These are phyloP conservation scores for Drosophila navojoa DNA, from an alignment of 1,140 invertebrate genomes.

Conservation along the genomic window DNA sequence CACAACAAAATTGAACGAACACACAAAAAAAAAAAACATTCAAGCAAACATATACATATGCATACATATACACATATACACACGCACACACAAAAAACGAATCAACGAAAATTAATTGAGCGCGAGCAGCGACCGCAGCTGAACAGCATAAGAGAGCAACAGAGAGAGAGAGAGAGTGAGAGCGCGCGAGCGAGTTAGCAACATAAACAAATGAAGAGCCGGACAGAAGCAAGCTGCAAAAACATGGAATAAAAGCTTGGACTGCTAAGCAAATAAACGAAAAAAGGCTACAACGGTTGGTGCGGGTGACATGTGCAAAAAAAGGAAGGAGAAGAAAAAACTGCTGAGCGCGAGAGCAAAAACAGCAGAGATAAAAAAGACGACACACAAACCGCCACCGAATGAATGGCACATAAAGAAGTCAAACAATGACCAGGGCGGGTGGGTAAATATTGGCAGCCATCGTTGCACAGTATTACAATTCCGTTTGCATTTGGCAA, in stretches of 20 bases:
- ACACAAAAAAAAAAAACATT: conserved; percentile 42
- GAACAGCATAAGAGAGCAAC: conserved; percentile 33
- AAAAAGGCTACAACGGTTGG: conserved; percentile 29
- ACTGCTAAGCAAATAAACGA: conserved; percentile 50
- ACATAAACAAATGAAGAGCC: conserved; percentile 72
- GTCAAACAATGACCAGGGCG: conserved; percentile 45
- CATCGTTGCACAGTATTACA: conserved; percentile 37
- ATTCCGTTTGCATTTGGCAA: background rate
- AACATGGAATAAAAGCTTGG: conserved; percentile 27
- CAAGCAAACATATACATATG: conserved; percentile 36
- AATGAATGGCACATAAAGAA: conserved; percentile 76
- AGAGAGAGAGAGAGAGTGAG: conserved; percentile 50
- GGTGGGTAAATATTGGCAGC: conserved; percentile 50
- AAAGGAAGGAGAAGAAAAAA: conserved; percentile 42
- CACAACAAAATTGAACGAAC: conserved; percentile 65
- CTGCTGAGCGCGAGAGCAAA: conserved; percentile 53
- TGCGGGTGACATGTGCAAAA: conserved; percentile 73
- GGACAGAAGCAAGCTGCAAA: conserved; percentile 44
- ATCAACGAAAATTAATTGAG: conserved; percentile 82
- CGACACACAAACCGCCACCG: conserved; percentile 70
- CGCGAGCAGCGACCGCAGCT: conserved; percentile 63
- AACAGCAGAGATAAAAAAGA: conserved; percentile 64
- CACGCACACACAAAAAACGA: conserved; percentile 64
- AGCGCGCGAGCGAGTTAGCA: conserved; percentile 63
- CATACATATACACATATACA: conserved; percentile 29